Conservation (phyloP, 2,113 vertebrate species). For the Opisthocomus hoazin region DNA sequence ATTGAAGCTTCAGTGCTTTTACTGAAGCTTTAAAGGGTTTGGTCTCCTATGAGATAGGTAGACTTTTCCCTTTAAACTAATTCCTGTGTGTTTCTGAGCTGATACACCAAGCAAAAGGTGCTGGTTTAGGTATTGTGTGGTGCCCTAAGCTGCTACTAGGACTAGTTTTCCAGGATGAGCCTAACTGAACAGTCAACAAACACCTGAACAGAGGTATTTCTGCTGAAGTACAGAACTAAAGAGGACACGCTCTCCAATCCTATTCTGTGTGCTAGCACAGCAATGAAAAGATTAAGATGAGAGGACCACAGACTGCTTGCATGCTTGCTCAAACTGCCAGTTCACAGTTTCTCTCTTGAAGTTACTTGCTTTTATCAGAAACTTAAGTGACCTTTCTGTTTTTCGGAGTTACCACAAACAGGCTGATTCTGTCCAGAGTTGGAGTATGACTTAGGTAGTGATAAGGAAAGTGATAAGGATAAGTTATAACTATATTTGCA, state of each 20-base stretch:
- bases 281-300: not conserved
- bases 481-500: not conserved
- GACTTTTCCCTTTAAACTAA: not conserved
- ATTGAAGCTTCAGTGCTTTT: not conserved
- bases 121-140: not conserved
- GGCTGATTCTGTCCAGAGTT: not conserved
- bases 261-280: not conserved
- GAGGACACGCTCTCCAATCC: not conserved
- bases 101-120: not conserved
- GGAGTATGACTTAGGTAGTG: not conserved
- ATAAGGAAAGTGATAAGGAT: too few relatives aligned
- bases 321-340: not conserved
- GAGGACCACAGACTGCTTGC: not conserved
- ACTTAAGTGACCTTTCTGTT: not conserved
- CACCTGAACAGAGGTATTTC: not conserved
- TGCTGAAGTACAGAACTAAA: not conserved
- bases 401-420: not conserved
- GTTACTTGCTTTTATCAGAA: not conserved
- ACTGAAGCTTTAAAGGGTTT: not conserved
- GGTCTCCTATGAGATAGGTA: not conserved
- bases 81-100: not conserved
- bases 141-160: not conserved
- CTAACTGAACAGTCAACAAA: not conserved
- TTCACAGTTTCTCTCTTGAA: not conserved
- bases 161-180: not conserved